phyloP scores from a whole-genome alignment of 2,888 invertebrate genomes.

The Ectobius pallidus region DNA sequence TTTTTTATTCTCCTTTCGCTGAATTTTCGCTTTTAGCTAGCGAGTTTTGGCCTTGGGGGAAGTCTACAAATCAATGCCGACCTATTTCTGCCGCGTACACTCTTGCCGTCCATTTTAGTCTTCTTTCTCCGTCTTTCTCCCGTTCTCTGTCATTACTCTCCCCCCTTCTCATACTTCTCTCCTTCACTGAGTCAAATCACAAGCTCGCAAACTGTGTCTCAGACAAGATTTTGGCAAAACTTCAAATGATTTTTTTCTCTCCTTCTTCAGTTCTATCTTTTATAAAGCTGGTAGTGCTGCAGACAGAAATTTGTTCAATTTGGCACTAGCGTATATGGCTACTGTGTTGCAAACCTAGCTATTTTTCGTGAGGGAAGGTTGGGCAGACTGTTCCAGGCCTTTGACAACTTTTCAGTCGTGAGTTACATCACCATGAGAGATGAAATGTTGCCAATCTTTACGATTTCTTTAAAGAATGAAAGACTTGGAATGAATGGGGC shows the following conservation, averaged over 20 bases:
- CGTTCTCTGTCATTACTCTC: neutral
- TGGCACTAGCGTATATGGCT: neutral
- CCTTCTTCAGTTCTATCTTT: neutral
- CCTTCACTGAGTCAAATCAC: slow-evolving; percentile 3
- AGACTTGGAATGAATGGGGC: too few relatives aligned
- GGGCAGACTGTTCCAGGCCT: too few relatives aligned
- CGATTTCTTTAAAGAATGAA: too few relatives aligned
- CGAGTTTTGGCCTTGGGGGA: slow-evolving; percentile 14
- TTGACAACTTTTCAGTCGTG: too few relatives aligned
- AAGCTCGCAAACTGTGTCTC: neutral
- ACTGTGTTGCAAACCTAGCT: neutral
- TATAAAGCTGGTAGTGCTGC: slow-evolving; percentile 1
- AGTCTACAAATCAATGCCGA: slow-evolving; percentile 12
- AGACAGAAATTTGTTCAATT: slow-evolving; percentile 15
- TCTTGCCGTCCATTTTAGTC: neutral
- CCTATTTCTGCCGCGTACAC: neutral
- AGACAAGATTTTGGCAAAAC: slow-evolving; percentile 14
- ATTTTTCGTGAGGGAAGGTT: too few relatives aligned
- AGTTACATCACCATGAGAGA: too few relatives aligned
- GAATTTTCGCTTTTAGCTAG: slow-evolving; percentile 16
- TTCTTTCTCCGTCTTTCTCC: neutral
- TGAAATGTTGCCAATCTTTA: too few relatives aligned
- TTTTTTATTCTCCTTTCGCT: neutral
- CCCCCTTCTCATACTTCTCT: neutral
- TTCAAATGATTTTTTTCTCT: slow-evolving; percentile 25